Conservation (phyloP, 2,113 vertebrate genomes). For the Zootoca vivipara region DNA sequence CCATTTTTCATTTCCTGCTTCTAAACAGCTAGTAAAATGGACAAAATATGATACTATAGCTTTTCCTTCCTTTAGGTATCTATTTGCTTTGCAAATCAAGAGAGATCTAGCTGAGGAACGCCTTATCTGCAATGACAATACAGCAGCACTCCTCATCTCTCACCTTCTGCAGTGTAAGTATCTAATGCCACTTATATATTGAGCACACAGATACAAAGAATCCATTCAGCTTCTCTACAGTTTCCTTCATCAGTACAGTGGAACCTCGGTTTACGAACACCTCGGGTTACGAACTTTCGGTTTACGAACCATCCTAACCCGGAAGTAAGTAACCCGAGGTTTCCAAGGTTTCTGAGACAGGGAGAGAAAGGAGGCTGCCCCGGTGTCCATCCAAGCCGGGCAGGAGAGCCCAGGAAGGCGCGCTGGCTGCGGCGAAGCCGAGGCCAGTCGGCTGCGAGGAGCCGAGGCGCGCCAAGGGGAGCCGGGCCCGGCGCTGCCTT, state of each 20-base stretch:
- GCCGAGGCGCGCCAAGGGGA: no score
- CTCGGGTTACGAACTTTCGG: no score
- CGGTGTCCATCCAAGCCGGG: no score
- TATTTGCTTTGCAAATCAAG: slow-evolving; percentile 95
- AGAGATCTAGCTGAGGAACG: slow-evolving; percentile 89
- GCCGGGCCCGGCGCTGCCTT: no score
- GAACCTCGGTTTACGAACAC: no score
- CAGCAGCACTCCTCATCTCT: slow-evolving; percentile 87
- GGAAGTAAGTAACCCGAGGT: no score
- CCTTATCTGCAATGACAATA: slow-evolving; percentile 87
- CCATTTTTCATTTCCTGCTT: background rate
- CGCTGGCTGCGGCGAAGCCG: no score
- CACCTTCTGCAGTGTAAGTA: slow-evolving; percentile 91
- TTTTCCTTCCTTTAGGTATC: slow-evolving; percentile 79
- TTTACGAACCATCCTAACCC: no score
- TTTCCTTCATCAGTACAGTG: background rate
- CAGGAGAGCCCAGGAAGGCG: no score
- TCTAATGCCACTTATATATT: background rate
- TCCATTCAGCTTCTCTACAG: background rate
- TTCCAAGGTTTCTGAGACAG: no score
- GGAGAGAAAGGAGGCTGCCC: no score
- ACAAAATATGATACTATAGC: background rate
- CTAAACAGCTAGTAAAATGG: background rate
- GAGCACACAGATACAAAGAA: background rate
- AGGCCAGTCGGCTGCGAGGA: no score